Base-by-base conservation (phyloP, 2,888 invertebrate genomes). In the Leptopilina myrica region DNA sequence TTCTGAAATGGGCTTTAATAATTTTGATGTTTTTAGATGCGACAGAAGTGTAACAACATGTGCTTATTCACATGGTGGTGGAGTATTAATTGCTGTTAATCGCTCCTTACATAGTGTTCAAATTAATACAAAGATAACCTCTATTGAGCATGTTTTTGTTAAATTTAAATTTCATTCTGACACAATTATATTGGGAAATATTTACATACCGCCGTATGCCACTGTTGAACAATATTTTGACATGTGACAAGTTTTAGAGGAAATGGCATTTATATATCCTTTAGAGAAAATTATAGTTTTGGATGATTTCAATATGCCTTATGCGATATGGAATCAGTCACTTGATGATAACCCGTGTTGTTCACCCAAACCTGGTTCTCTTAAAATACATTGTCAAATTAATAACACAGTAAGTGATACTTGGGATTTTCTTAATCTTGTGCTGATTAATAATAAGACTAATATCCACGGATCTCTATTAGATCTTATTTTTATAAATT, bases 81-180 rank as follows among this genome's bases (percentile, higher is more conserved):
- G 46, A 46, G 46, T 46, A 8, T 46, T 46, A 9, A 8, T 4
- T 6, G 46, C 46, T 46, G 46, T 46, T 9, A 46, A 9, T 1
- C 6, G 46, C 5, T 8, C 6, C 9, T 46, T 46, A 1, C 46
- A 9, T 56, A 5, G 67, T 40, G 5, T 12, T 12, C 1, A 46
- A 49, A 67, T 67, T 11, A 4, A 67, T 40, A 46, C 67, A 7
- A n/a, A 14, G 15, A 67, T 14, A n/a, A 40, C 26, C 40, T n/a
- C 40, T 9, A 49, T 40, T 49, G 67, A 67, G 40, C 40, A 67
- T 46, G n/a, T 67, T 67, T 3, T 33, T 26, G 67, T 67, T 67
- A 67, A 67, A 15, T 33, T 43, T 67, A 33, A 20, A 7, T 8
- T 67, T 40, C n/a, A 49, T 0, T 46, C 40, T 6, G 33, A 67